Evolutionary conservation across 2,888 invertebrate genomes (phyloP).

Genomic region (Urechis unicinctus): DNA sequence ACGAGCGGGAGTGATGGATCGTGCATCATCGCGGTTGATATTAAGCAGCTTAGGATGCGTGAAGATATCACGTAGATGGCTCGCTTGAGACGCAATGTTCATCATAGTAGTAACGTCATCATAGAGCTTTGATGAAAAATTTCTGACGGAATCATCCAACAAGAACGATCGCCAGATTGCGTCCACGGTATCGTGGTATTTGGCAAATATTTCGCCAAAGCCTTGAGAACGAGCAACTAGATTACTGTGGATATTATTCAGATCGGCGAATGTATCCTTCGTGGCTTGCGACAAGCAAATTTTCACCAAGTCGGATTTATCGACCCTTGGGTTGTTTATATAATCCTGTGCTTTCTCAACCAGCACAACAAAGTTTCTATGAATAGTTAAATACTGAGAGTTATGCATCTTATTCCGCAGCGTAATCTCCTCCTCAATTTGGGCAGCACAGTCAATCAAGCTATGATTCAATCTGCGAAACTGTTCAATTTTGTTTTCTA

Average conservation of each 20-base stretch:
- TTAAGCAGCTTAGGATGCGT: slow-evolving; percentile 5
- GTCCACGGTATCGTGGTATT: too few species aligned
- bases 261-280: not conserved
- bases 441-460: not conserved
- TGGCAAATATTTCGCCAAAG: not conserved
- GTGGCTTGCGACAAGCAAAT: not conserved
- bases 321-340: not conserved
- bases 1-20: not conserved
- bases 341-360: slow-evolving; percentile 6
- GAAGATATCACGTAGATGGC: slow-evolving; percentile 3
- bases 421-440: not conserved
- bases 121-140: slow-evolving; percentile 14
- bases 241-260: not conserved
- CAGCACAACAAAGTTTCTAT: slow-evolving; percentile 4
- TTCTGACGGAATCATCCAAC: slow-evolving; percentile 5
- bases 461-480: slow-evolving; percentile 8
- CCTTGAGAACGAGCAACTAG: not conserved
- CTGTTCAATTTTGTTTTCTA: slow-evolving; percentile 2
- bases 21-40: not conserved
- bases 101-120: slow-evolving; percentile 13
- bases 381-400: not conserved
- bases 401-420: not conserved
- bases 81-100: slow-evolving; percentile 2
- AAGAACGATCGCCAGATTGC: slow-evolving; percentile 13
- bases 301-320: slow-evolving; percentile 6